These are phyloP conservation scores for Asbolus verrucosus DNA, from an alignment of 1,140 invertebrate genomes.

Conservation along the genomic window DNA sequence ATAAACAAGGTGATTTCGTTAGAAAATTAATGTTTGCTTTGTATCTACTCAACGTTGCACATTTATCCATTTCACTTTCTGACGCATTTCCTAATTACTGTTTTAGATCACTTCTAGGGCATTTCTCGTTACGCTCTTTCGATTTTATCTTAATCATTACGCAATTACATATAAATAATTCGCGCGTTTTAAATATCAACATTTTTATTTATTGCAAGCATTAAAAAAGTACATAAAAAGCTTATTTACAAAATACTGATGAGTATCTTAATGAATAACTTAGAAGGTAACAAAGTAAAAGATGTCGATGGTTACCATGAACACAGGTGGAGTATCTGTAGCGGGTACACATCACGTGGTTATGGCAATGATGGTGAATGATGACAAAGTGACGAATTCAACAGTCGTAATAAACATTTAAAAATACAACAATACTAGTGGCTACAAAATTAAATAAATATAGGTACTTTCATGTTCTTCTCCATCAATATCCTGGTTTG, in stretches of 20 bases:
- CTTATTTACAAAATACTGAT: slow-evolving; percentile 40
- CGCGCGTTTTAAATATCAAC: slow-evolving; percentile 26
- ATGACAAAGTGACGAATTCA: slow-evolving; percentile 11
- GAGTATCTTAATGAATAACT: slow-evolving; percentile 37
- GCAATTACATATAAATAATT: too few relatives aligned
- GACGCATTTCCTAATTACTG: slow-evolving; percentile 15
- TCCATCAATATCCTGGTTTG: slow-evolving; percentile 50
- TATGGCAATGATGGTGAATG: slow-evolving; percentile 25
- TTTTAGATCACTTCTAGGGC: slow-evolving; percentile 1
- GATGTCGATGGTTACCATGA: slow-evolving; percentile 41
- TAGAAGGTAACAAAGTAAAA: slow-evolving; percentile 42
- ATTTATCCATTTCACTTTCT: slow-evolving; percentile 31
- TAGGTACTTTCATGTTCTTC: neutral
- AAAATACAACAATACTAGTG: slow-evolving; percentile 43
- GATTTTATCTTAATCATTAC: slow-evolving; percentile 22
- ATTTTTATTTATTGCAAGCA: slow-evolving; percentile 47
- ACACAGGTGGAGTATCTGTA: slow-evolving; percentile 48
- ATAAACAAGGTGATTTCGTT: slow-evolving; percentile 2
- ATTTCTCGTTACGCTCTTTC: slow-evolving; percentile 19
- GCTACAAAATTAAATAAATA: slow-evolving; percentile 40
- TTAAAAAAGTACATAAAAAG: slow-evolving; percentile 31
- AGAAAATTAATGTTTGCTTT: slow-evolving; percentile 10
- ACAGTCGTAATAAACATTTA: slow-evolving; percentile 37
- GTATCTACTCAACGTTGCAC: neutral
- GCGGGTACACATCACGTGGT: slow-evolving; percentile 37